A percentile compares a stretch with the other conserved stretches of the same genome.
These are phyloP conservation scores for Tiliacea aurago DNA, from an alignment of 2,888 invertebrate species.

Conservation along the genomic window DNA sequence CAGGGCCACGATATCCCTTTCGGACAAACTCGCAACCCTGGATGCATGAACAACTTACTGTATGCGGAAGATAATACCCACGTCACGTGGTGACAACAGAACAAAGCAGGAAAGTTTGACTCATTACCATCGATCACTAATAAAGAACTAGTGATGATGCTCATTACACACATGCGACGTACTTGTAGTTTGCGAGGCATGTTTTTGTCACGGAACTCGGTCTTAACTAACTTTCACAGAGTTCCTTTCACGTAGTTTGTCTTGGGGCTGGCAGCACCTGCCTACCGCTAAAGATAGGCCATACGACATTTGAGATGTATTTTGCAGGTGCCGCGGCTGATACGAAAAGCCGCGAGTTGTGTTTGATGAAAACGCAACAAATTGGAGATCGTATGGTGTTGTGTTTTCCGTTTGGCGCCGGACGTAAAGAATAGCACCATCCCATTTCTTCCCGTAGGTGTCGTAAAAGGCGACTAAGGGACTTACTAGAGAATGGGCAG, in stretches of 20 bases:
- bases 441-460: no score
- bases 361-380: not conserved
- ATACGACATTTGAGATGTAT: not conserved
- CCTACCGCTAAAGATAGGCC: not conserved
- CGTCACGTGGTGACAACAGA: slow-evolving; percentile 13
- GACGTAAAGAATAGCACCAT: no score
- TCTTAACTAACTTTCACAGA: slow-evolving; percentile 36
- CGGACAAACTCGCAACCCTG: no score
- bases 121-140: no score
- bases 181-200: slow-evolving; percentile 11
- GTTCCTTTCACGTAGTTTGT: slow-evolving; percentile 42
- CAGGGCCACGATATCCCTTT: no score
- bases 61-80: slow-evolving; percentile 16
- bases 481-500: no score
- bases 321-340: no score
- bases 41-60: not conserved
- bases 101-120: slow-evolving; percentile 40
- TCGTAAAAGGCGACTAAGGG: no score
- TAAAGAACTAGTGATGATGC: no score
- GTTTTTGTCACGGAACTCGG: slow-evolving; percentile 34
- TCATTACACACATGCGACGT: slow-evolving; percentile 25
- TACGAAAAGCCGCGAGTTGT: not conserved
- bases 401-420: no score
- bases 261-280: not conserved
- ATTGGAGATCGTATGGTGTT: no score